Evolutionary conservation across 1,140 invertebrate genomes (phyloP), one percentile per base, ranked within the genome.

Genomic region (Rhopalosiphum maidis): DNA sequence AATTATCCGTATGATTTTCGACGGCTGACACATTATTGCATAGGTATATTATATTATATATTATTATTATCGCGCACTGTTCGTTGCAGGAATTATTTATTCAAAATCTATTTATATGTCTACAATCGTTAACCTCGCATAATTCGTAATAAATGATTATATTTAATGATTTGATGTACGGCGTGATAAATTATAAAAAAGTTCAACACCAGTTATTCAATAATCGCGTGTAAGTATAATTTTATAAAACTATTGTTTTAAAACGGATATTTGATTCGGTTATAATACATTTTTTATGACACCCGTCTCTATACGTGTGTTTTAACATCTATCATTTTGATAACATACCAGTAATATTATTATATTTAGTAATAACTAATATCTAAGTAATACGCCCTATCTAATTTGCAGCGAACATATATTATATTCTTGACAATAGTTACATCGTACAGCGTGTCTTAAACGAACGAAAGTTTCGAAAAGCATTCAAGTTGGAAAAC

Each of bases 1-100:
- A 83, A 83, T 83, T 41, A 85, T 85, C 37, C 41, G 25, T 86
- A 46, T 46, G 85, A 86, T 86, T 43, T 86, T 86, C 41, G 43
- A 86, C 37, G 85, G 43, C 85, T n/a, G 85, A 86, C 41, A 86
- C 9, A 7, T 43, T 48, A 86, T 41, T 85, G 11, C 15, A 77
- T 77, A 77, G 60, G 30, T 41, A 41, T 41, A 83, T 41, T 41
- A 41, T 41, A 83, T 41, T 37, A 60, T 77, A 77, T 37, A 37
- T 35, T n/a, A 41, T 83, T 83, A 83, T 83, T 83, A 3, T 41
- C 22, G 37, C 82, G 11, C 37, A 41, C 23, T 7, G 35, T 7
- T 37, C 23, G 41, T 43, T 23, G 21, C 3, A 41, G 23, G 23
- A 43, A 41, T 85, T 41, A 37, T 85, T 85, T 85, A 23, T 85